Percentiles rank a stretch among this genome's conserved stretches.
These are phyloP conservation scores for Drosophila baimaii DNA, from an alignment of 1,140 invertebrate species.

Conservation along the genomic window DNA sequence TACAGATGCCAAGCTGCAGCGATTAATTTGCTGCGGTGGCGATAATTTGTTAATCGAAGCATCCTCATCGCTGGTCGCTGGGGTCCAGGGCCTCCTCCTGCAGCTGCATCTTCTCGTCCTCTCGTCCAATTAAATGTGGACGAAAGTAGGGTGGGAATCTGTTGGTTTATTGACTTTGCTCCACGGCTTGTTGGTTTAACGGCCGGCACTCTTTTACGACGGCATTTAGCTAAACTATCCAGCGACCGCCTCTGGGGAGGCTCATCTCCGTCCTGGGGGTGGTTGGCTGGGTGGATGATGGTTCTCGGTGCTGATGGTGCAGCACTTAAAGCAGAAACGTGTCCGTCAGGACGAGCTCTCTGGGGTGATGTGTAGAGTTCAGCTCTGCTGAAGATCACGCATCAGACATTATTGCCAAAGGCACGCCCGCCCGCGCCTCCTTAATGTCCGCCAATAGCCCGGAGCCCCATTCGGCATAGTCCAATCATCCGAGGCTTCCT, in stretches of 20 bases:
- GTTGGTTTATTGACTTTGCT: constrained; percentile 8
- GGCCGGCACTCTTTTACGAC: constrained; percentile 62
- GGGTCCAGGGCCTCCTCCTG: constrained; percentile 1
- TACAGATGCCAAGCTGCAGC: constrained; percentile 52
- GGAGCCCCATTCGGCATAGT: constrained; percentile 2
- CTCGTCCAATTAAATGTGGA: constrained; percentile 59
- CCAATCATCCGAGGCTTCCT: constrained; percentile 23
- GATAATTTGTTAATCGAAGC: constrained; percentile 77
- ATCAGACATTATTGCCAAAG: constrained; percentile 49
- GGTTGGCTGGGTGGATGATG: constrained; percentile 9
- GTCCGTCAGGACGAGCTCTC: constrained; percentile 47
- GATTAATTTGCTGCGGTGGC: constrained; percentile 75
- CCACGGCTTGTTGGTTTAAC: constrained; percentile 43
- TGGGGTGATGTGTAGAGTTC: constrained; percentile 27
- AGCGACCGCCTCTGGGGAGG: constrained; percentile 33
- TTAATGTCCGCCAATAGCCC: constrained; percentile 50
- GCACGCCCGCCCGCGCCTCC: constrained; percentile 55
- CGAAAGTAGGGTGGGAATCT: constrained; percentile 69
- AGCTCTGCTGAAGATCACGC: constrained; percentile 57
- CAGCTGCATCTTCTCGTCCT: constrained; percentile 40
- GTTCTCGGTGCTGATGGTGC: constrained; percentile 54
- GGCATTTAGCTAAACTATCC: constrained; percentile 79
- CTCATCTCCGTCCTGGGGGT: constrained; percentile 2
- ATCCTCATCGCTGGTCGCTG: constrained; percentile 23
- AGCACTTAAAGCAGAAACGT: constrained; percentile 73